Conservation (phyloP, 2,797 vertebrate genomes). For the Acrocephalus scirpaceus region DNA sequence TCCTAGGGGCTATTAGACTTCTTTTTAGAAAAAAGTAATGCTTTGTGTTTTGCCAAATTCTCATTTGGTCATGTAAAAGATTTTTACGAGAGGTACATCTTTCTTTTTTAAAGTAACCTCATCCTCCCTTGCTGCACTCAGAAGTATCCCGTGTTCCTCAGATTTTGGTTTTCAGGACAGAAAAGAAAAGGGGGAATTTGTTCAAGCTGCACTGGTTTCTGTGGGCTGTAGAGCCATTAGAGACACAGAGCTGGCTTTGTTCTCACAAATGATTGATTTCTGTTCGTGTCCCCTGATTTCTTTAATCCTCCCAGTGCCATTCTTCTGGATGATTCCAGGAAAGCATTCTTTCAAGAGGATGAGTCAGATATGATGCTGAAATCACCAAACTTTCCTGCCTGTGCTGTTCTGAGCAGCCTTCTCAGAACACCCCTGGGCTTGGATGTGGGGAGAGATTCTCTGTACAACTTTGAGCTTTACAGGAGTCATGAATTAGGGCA, state of each 20-base stretch:
- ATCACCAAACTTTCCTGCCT: neutral
- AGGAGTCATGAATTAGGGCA: conserved; percentile 16
- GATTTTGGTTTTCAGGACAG: neutral
- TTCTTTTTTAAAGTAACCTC: neutral
- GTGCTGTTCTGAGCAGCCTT: neutral
- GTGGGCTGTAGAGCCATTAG: neutral
- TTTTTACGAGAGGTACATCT: neutral
- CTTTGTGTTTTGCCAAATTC: neutral
- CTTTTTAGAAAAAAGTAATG: neutral
- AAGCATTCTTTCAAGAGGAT: neutral
- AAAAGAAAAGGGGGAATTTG: neutral
- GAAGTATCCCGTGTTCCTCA: neutral
- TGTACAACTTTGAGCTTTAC: neutral
- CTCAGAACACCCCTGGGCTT: neutral
- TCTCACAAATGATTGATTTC: neutral
- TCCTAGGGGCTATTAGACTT: neutral
- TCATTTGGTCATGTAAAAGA: neutral
- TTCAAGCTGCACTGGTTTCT: neutral
- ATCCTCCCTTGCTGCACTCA: neutral
- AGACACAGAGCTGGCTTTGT: neutral
- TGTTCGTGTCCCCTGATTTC: neutral
- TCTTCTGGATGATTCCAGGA: neutral
- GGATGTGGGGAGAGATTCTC: neutral
- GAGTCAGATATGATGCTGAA: neutral
- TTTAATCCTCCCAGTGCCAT: neutral